Conservation (phyloP, 30 jellyfish, hydroid and myxozoan species). For the Euphysa ruthae region DNA sequence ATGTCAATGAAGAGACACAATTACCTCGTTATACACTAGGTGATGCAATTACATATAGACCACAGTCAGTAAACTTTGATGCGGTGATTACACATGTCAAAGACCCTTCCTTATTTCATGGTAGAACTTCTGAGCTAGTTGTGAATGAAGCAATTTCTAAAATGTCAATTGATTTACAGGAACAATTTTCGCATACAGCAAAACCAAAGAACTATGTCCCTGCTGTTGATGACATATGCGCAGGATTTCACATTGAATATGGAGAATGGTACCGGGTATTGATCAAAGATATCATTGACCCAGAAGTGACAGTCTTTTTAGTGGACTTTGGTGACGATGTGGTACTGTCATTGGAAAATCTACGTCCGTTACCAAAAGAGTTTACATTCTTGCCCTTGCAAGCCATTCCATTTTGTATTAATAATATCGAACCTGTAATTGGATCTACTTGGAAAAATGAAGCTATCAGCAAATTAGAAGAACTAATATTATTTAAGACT, state of each 20-base stretch:
- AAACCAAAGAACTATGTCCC: background rate
- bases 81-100: constrained; percentile 25
- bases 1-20: background rate
- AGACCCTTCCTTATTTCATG: constrained; percentile 43
- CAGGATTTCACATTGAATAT: constrained; percentile 2
- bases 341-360: background rate
- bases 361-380: background rate
- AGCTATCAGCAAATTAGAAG: background rate
- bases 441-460: background rate
- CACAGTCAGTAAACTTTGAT: background rate
- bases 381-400: background rate
- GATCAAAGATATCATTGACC: background rate
- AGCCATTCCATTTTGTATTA: background rate
- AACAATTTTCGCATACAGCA: background rate
- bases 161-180: background rate
- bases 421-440: background rate
- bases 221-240: constrained; percentile 5
- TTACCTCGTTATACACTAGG: background rate
- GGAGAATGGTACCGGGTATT: constrained; percentile 31
- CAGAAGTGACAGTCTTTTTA: background rate
- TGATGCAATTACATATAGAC: background rate
- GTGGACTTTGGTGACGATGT: constrained; percentile 5
- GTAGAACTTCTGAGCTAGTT: constrained; percentile 33
- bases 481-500: background rate
- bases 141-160: constrained; percentile 5